Percentiles rank a stretch among this genome's conserved stretches.
phyloP scores from a whole-genome alignment of 1,140 invertebrate species.

The Drosophila truncata region DNA sequence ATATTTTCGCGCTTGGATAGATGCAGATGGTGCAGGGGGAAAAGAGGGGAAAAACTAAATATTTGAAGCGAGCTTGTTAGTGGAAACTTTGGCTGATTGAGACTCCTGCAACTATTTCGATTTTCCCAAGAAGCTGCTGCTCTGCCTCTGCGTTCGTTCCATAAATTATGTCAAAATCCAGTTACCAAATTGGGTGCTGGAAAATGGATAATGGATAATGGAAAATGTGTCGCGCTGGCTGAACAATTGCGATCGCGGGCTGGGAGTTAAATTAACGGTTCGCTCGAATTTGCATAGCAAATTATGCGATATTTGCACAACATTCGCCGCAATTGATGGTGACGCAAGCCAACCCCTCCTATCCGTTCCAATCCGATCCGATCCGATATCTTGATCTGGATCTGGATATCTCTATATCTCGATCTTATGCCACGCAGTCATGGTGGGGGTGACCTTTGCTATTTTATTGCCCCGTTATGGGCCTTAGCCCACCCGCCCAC shows the following conservation, averaged over 20 bases:
- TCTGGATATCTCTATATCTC: constrained; percentile 12
- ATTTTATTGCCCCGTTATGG: constrained; percentile 19
- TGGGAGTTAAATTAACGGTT: constrained; percentile 73
- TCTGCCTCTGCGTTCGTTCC: constrained; percentile 41
- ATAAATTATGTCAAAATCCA: constrained; percentile 80
- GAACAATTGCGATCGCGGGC: constrained; percentile 60
- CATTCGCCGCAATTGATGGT: constrained; percentile 46
- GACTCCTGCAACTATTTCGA: constrained; percentile 67
- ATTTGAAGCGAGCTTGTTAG: constrained; percentile 72
- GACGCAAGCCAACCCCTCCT: constrained; percentile 47
- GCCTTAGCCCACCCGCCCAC: constrained; percentile 14
- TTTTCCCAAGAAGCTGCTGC: constrained; percentile 30
- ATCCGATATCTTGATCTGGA: constrained; percentile 14
- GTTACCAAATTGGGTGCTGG: constrained; percentile 82
- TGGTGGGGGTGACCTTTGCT: constrained; percentile 64
- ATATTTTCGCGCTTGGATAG: constrained; percentile 63
- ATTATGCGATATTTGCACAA: constrained; percentile 82
- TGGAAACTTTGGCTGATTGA: constrained; percentile 66
- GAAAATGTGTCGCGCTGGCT: constrained; percentile 59
- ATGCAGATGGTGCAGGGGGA: neutral
- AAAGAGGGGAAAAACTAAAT: neutral
- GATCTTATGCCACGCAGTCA: constrained; percentile 54
- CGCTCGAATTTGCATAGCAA: constrained; percentile 79
- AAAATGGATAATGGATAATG: constrained; percentile 20
- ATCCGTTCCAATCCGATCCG: too few relatives aligned